Base-by-base conservation (phyloP, 2,888 invertebrate genomes). In the Branchellion lobata region DNA sequence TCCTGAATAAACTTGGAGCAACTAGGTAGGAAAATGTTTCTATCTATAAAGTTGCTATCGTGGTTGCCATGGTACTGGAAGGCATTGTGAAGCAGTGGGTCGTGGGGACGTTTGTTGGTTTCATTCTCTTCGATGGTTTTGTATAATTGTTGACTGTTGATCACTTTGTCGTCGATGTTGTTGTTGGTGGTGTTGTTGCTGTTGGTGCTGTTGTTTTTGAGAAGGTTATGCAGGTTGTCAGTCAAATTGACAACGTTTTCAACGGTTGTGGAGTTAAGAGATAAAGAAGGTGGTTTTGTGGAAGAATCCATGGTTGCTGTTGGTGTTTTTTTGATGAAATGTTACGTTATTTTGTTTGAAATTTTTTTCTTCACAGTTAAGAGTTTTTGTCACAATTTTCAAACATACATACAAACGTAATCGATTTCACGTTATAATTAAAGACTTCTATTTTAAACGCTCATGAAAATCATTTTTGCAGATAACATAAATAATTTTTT, bases 1-100 rank as follows among this genome's bases (percentile, higher is more conserved):
- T 97, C 96, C 86, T 97, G 96, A 81, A 96, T 96, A 85, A 96
- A 97, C 87, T 96, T 96, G n/a, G 96, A 96, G 81, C 96, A 94
- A 51, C 96, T 96, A 0, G 96, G 96, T 81, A 96, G 94, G 86
- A 96, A 97, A 1, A 96, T 96, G 91, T 95, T 95, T 81, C 96
- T 91, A 86, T 97, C 96, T 87, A 96, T 96, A 85, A 97, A 97
- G 88, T 96, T 96, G 1, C 96, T 96, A 88, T 97, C 96, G 85
- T 96, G 96, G 88, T 96, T 95, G 0, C 95, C 94, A 86, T 94
- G 94, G 88, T 95, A 96, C 31, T 36, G 47, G 27, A 71, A 33
- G 14, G 40, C 3, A 27, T 18, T 27, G n/a, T 40, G 8, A 14
- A 3, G 8, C 3, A 8, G 5, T 5, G 5, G 24, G 61, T 57